These are phyloP conservation scores for Oxystoma pomonae DNA, from an alignment of 2,888 invertebrate species.

Conservation along the genomic window DNA sequence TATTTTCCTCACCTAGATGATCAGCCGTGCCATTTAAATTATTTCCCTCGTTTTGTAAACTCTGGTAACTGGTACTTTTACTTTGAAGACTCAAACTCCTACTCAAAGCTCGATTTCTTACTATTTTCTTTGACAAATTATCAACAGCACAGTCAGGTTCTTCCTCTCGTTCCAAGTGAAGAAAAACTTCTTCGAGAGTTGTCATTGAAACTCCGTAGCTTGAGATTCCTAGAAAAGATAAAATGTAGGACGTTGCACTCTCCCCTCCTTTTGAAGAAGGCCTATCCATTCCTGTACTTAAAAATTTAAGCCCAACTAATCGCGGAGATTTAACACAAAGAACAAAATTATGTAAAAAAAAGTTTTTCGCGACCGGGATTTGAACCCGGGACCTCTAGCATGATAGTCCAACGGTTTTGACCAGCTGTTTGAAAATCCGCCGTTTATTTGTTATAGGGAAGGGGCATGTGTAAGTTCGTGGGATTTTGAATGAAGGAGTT, in stretches of 20 bases:
- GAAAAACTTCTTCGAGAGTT: conserved; percentile 79
- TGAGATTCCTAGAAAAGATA: conserved; percentile 55
- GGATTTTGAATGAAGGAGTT: too few species aligned
- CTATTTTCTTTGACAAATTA: conserved; percentile 70
- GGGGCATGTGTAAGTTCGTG: too few species aligned
- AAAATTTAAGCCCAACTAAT: too few species aligned
- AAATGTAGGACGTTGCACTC: not conserved
- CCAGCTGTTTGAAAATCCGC: too few species aligned
- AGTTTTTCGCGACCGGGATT: too few species aligned
- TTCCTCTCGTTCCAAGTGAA: conserved; percentile 74
- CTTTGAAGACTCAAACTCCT: conserved; percentile 69
- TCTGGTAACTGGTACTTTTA: conserved; percentile 72
- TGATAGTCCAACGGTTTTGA: too few species aligned
- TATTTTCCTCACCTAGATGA: not conserved
- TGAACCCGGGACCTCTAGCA: too few species aligned
- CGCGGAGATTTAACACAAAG: too few species aligned
- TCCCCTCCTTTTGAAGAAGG: not conserved
- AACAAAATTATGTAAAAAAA: too few species aligned
- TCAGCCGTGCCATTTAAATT: conserved; percentile 15
- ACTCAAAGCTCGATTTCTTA: conserved; percentile 65
- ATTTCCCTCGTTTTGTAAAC: conserved; percentile 55
- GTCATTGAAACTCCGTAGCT: conserved; percentile 89
- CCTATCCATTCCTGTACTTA: too few species aligned
- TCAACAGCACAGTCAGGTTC: conserved; percentile 64
- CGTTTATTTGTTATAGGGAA: too few species aligned